These are phyloP conservation scores for Lophura swinhoii DNA, from an alignment of 2,797 vertebrate species.

Conservation along the genomic window DNA sequence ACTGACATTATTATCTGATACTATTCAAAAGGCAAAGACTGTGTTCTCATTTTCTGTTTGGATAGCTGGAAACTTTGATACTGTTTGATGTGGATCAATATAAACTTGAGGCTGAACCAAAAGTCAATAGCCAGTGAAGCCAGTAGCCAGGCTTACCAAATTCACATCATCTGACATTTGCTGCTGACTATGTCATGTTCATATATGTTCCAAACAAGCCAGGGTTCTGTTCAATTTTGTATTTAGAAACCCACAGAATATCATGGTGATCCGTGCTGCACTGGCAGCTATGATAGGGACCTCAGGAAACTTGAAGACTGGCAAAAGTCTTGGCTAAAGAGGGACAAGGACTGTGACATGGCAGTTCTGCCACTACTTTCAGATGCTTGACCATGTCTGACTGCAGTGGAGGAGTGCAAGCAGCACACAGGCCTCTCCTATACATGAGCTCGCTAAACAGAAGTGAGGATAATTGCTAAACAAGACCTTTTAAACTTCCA, in stretches of 20 bases:
- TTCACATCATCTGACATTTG: neutral
- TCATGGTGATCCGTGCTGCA: rapidly evolving
- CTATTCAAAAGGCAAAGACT: neutral
- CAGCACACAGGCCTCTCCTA: neutral
- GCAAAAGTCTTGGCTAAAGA: neutral
- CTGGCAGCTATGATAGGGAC: neutral
- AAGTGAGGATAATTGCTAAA: neutral
- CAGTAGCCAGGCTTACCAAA: neutral
- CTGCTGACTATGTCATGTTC: neutral
- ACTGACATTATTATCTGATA: neutral
- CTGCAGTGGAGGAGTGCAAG: rapidly evolving
- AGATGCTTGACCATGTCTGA: neutral
- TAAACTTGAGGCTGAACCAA: neutral
- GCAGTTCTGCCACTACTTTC: neutral
- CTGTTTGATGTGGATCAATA: neutral
- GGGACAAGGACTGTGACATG: neutral
- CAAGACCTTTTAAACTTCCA: neutral
- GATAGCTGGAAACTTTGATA: neutral
- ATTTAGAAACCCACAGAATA: neutral
- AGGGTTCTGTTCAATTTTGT: neutral
- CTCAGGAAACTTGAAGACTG: neutral
- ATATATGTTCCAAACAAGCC: neutral
- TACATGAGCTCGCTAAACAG: neutral
- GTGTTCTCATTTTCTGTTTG: neutral
- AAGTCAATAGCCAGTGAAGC: neutral